These are phyloP conservation scores for Diadegma fenestrale DNA, from an alignment of 2,888 invertebrate species.

Conservation along the genomic window DNA sequence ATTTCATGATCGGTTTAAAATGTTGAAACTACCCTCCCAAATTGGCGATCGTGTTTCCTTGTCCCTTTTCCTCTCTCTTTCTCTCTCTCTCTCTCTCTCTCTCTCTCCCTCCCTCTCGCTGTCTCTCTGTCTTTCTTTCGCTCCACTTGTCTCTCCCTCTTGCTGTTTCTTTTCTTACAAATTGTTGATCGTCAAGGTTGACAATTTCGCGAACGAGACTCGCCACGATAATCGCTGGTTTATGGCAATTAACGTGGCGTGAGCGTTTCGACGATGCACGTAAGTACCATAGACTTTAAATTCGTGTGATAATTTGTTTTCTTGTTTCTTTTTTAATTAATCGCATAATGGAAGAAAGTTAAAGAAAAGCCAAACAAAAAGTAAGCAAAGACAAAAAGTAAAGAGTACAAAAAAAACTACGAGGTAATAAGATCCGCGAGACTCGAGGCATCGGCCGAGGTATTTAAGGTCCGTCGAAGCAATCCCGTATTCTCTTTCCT, in stretches of 20 bases:
- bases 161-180: constrained; percentile 40
- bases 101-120: constrained; percentile 15
- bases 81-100: constrained; percentile 5
- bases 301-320: constrained; percentile 72
- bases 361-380: constrained; percentile 48
- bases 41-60: constrained; percentile 26
- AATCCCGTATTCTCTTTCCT: constrained; percentile 66
- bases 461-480: constrained; percentile 69
- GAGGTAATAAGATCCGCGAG: constrained; percentile 61
- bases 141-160: constrained; percentile 6
- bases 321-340: constrained; percentile 60
- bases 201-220: constrained; percentile 63
- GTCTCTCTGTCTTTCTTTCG: constrained; percentile 12
- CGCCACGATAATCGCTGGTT: constrained; percentile 63
- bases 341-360: constrained; percentile 52
- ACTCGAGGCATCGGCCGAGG: constrained; percentile 68
- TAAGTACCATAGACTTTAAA: constrained; percentile 66
- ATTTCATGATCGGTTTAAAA: constrained; percentile 38
- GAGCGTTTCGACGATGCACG: constrained; percentile 69
- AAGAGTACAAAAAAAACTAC: constrained; percentile 40
- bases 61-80: constrained; percentile 12
- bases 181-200: constrained; percentile 56
- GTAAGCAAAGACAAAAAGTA: constrained; percentile 42
- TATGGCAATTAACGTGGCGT: constrained; percentile 65
- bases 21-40: constrained; percentile 24